Conservation (phyloP, 1,140 invertebrate genomes). For the Stratiolaelaps scimitus region DNA sequence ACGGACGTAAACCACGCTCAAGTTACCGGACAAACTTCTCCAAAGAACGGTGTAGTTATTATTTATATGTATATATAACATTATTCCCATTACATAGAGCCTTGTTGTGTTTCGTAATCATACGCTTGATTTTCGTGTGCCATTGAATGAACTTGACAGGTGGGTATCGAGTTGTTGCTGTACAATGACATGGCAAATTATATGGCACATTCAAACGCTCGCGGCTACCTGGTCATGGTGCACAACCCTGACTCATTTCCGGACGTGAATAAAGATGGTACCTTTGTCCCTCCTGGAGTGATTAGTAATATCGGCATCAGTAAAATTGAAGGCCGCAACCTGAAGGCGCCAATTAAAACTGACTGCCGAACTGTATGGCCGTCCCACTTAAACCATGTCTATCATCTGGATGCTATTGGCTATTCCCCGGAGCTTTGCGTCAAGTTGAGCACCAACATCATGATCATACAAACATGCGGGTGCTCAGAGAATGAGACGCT, state of each 20-base stretch:
- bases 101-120: too few relatives aligned
- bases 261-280: background rate
- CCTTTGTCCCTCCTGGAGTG: background rate
- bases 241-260: background rate
- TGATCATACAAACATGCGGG: background rate
- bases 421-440: conserved; percentile 8
- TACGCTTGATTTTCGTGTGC: too few relatives aligned
- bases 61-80: too few relatives aligned
- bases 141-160: too few relatives aligned
- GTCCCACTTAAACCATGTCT: background rate
- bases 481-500: background rate
- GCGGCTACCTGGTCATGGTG: background rate
- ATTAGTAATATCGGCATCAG: background rate
- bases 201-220: background rate
- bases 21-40: too few relatives aligned
- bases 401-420: background rate
- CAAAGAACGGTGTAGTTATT: too few relatives aligned
- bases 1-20: too few relatives aligned
- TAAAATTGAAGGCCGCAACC: background rate
- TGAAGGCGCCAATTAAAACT: background rate
- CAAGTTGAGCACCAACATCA: background rate
- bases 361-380: background rate
- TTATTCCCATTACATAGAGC: too few relatives aligned
- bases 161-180: background rate
- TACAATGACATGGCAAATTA: background rate